Evolutionary conservation across 2,888 invertebrate genomes (phyloP).

Genomic region (Galerucella nymphaeae): DNA sequence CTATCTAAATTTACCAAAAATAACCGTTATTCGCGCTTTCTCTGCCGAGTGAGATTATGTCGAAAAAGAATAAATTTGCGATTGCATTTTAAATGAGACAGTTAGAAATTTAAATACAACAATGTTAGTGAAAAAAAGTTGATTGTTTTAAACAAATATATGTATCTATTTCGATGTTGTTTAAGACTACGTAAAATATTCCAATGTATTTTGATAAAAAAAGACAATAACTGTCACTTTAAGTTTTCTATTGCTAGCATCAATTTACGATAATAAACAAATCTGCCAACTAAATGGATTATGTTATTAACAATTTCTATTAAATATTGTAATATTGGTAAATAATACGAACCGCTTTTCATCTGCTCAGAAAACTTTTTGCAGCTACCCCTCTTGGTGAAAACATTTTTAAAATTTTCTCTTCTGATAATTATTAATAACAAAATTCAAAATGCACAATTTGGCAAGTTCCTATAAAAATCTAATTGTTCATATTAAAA

Average conservation of each 20-base stretch:
- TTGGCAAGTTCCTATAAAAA: slow-evolving; percentile 3
- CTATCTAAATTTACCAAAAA: too few species aligned
- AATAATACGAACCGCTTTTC: too few species aligned
- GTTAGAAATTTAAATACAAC: neutral
- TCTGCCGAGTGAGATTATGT: too few species aligned
- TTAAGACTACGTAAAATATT: slow-evolving; percentile 5
- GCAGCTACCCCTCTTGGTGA: too few species aligned
- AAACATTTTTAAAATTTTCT: too few species aligned
- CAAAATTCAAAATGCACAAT: neutral
- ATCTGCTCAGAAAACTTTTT: too few species aligned
- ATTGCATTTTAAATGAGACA: too few species aligned
- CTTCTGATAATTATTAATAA: neutral
- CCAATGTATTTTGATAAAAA: slow-evolving; percentile 44
- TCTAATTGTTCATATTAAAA: slow-evolving; percentile 26
- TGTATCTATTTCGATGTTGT: neutral
- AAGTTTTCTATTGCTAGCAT: slow-evolving; percentile 13
- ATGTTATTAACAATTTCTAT: neutral
- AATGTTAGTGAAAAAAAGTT: neutral
- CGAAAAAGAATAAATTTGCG: too few species aligned
- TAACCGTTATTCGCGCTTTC: too few species aligned
- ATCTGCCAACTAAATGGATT: neutral
- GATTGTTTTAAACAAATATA: neutral
- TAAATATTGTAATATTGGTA: neutral
- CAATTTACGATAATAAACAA: slow-evolving; percentile 1
- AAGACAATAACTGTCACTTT: slow-evolving; percentile 44